Evolutionary conservation across 2,888 invertebrate genomes (phyloP), one percentile per base, ranked within the genome.

Genomic region (Timandra comae): DNA sequence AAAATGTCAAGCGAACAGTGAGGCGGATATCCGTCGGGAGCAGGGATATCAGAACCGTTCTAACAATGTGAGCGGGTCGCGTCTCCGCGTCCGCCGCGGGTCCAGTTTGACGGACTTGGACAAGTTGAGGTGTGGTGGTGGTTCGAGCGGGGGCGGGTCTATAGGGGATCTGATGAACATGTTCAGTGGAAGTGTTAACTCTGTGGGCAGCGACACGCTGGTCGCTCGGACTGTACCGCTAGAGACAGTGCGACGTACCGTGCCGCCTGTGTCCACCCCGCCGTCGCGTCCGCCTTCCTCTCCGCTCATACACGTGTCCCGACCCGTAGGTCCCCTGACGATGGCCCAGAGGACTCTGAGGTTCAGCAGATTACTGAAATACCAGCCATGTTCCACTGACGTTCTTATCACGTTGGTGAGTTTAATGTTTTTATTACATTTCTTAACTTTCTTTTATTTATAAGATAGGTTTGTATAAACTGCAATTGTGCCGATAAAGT

Each of bases 121-220:
- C 63, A 91, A 91, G 60, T 66, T 91, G 16, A 79, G 88, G 35
- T 85, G 72, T 32, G 65, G 75, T 13, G 76, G 67, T 7, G 74
- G 81, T 2, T 79, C 84, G 0, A 84, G 79, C 39, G 77, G 81
- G 2, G 81, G 86, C 10, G 91, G 90, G 9, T 92, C 92, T 51
- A 92, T 93, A 27, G 93, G 93, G 2, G 93, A 94, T 66, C 75
- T 93, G 53, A 93, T 93, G 93, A 93, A 93, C 68, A 90, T 89
- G 62, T 92, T 91, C 57, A 92, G 92, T 40, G 91, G 91, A 22
- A 90, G 90, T 59, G 89, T 86, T 41, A 91, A 90, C 85, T 92
- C 91, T 50, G 88, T 92, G 1, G 87, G 91, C 9, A 91, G 92
- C 68, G 93, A 93, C 52, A 89, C 90, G 28, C 69, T 93, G 48